Evolutionary conservation across 1,140 invertebrate species (phyloP).

Genomic region (Meloidogyne floridensis): DNA sequence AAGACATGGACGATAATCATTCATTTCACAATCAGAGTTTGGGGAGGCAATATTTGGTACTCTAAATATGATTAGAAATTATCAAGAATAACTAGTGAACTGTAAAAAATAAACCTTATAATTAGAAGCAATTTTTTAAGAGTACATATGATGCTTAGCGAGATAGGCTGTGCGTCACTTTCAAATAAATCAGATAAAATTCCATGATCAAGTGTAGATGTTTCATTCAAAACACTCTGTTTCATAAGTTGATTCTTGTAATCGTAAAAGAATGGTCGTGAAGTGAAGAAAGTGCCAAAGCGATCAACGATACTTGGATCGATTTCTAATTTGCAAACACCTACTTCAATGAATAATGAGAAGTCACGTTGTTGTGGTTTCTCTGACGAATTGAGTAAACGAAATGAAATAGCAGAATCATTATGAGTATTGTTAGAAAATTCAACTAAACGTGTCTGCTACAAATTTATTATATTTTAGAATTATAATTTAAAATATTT

Average conservation of each 20-base stretch:
- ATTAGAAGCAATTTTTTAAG: background rate
- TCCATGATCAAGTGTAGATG: conserved; percentile 17
- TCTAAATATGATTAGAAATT: conserved; percentile 18
- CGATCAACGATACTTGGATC: conserved; percentile 51
- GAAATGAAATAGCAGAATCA: background rate
- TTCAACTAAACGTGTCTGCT: background rate
- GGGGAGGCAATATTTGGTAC: conserved; percentile 46
- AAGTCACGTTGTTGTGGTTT: background rate
- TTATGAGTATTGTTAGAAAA: background rate
- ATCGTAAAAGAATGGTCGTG: conserved; percentile 33
- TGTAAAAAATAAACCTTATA: background rate
- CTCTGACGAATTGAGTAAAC: background rate
- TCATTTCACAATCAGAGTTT: background rate
- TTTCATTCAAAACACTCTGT: background rate
- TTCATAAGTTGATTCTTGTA: background rate
- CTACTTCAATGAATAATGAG: conserved; percentile 31
- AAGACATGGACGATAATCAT: conserved; percentile 19
- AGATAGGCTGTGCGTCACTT: background rate
- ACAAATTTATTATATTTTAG: background rate
- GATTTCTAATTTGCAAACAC: conserved; percentile 41
- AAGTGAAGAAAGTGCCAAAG: conserved; percentile 30
- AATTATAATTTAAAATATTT: background rate
- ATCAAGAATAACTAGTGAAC: background rate
- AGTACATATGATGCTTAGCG: background rate
- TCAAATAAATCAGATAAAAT: background rate